Percentiles rank a stretch among this genome's conserved stretches.
phyloP scores from a whole-genome alignment of 2,888 invertebrate species.

The Dynastes grantii region DNA sequence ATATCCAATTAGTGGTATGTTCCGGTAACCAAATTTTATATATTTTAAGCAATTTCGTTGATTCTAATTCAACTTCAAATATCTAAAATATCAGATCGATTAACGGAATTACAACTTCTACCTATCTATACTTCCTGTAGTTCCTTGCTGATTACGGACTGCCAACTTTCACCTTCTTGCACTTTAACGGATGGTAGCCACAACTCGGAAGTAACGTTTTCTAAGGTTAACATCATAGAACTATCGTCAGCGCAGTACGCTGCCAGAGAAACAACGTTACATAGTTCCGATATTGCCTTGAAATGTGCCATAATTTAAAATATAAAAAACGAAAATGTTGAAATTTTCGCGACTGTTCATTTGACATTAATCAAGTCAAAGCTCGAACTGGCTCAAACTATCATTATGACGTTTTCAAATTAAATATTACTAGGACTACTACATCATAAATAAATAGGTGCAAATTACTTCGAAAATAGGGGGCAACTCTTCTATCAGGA shows the following conservation, averaged over 20 bases:
- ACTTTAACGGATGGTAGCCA: slow-evolving; percentile 64
- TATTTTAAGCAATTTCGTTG: slow-evolving; percentile 59
- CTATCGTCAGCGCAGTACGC: slow-evolving; percentile 61
- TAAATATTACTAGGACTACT: not conserved
- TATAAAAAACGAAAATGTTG: not conserved
- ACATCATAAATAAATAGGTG: too few relatives aligned
- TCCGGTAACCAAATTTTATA: slow-evolving; percentile 63
- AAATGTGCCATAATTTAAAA: slow-evolving; percentile 42
- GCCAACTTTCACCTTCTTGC: slow-evolving; percentile 59
- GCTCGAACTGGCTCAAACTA: not conserved
- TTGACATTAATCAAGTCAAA: not conserved
- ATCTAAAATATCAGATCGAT: slow-evolving; percentile 58
- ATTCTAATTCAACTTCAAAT: slow-evolving; percentile 55
- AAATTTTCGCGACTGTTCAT: slow-evolving; percentile 2
- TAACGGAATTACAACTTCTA: not conserved
- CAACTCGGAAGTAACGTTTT: slow-evolving; percentile 61
- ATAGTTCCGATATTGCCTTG: slow-evolving; percentile 53
- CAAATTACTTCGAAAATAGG: too few relatives aligned
- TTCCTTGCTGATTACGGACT: slow-evolving; percentile 59
- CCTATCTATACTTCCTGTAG: slow-evolving; percentile 61
- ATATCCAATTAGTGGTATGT: slow-evolving; percentile 53
- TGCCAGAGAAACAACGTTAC: slow-evolving; percentile 62
- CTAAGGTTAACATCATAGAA: slow-evolving; percentile 63
- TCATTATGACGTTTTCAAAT: slow-evolving; percentile 4
- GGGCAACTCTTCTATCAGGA: too few relatives aligned